Conservation (phyloP, 2,113 vertebrate genomes). For the Neogobius melanostomus region DNA sequence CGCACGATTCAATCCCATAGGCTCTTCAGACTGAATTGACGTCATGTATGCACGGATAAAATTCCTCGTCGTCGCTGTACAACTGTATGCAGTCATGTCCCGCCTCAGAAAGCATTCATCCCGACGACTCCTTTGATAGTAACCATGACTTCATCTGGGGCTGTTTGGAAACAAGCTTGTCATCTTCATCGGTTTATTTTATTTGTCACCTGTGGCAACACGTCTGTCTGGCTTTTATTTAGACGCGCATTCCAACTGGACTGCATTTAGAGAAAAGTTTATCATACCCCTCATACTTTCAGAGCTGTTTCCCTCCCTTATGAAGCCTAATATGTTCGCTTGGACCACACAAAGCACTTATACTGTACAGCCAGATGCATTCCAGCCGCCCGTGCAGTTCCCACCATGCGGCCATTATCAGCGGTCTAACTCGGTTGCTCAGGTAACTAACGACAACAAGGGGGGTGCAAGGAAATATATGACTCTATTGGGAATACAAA, state of each 20-base stretch:
- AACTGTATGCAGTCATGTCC: slow-evolving; percentile 46
- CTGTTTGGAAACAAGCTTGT: slow-evolving; percentile 55
- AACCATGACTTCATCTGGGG: slow-evolving; percentile 59
- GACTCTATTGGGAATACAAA: slow-evolving; percentile 4
- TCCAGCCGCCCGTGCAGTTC: slow-evolving; percentile 33
- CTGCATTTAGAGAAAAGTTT: slow-evolving; percentile 65
- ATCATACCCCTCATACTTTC: slow-evolving; percentile 67
- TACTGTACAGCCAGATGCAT: slow-evolving; percentile 34
- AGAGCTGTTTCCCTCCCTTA: slow-evolving; percentile 62
- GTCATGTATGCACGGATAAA: neutral
- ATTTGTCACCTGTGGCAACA: slow-evolving; percentile 73
- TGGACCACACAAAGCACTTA: slow-evolving; percentile 55
- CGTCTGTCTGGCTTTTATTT: slow-evolving; percentile 70
- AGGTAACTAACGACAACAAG: slow-evolving; percentile 9
- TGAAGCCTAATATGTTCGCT: slow-evolving; percentile 58
- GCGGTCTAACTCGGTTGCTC: slow-evolving; percentile 4
- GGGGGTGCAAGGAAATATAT: neutral
- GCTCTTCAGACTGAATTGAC: too few species aligned
- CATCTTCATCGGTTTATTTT: slow-evolving; percentile 63
- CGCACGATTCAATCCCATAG: too few species aligned
- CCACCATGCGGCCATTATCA: slow-evolving; percentile 29
- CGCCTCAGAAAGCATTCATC: slow-evolving; percentile 51
- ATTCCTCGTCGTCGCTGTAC: neutral
- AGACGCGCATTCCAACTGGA: slow-evolving; percentile 60
- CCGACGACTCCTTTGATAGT: slow-evolving; percentile 45